Base-by-base conservation (phyloP, 2,113 vertebrate species). In the Phoenicopterus ruber region DNA sequence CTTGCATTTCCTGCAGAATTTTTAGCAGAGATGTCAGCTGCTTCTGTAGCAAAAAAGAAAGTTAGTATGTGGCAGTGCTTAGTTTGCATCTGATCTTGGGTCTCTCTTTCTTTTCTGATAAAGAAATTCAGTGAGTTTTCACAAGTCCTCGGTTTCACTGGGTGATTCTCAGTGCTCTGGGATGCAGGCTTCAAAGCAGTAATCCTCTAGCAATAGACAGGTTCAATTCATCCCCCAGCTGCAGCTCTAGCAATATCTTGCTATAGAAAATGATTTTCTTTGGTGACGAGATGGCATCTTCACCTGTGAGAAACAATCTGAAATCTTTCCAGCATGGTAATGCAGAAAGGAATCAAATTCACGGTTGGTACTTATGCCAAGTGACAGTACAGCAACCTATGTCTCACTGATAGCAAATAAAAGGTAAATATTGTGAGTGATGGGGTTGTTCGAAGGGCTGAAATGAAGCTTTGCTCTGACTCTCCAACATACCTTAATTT, bases 281-380 rank as follows among this genome's bases (percentile, higher is more conserved):
- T 55, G 2, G 16, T 61, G 34, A 66, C 20, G 47, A 52, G 58
- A 40, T 38, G 46, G 21, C 26, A 66, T 54, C 32, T 74, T 81
- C 0, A 0, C 6, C 7, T 36, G 10, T 71, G 61, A 83, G 34
- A 71, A 74, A 40, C 28, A 12, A 8, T 3, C 26, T 66, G 21
- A 50, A 84, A 63, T 28, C 20, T 46, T 82, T 62, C 9, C 6
- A 11, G 31, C 34, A 34, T 17, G 15, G 21, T 25, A 34, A 9
- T 21, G 17, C n/a, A 55, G 61, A 82, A 71, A 58, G 29, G 29
- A 78, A 79, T 47, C 13, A 50, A 79, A 50, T 28, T 55, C 5
- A 6, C 22, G 19, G 29, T 28, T 44, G 10, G 10, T 59, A 11
- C 20, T 52, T 55, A 22, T 0, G 1, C 2, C 31, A 54, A 59